Percentiles rank a stretch among this genome's conserved stretches.
Evolutionary conservation across 2,888 invertebrate genomes (phyloP).

Genomic region (Agrotis puta): DNA sequence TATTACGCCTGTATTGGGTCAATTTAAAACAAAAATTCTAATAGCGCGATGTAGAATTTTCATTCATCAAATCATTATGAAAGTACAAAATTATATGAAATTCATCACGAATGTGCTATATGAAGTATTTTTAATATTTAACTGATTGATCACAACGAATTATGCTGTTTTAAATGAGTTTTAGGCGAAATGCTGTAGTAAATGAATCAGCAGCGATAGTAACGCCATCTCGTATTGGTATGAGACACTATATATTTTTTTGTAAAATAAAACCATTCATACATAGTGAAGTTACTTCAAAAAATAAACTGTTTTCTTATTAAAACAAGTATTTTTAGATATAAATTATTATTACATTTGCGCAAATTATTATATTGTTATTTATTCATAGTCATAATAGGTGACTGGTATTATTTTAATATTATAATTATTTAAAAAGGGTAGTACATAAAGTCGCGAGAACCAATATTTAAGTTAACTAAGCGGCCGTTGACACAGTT

Average conservation of each 20-base stretch:
- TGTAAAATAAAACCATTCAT: neutral
- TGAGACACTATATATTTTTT: conserved; percentile 37
- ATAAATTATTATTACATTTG: too few species aligned
- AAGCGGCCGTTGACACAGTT: too few species aligned
- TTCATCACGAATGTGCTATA: neutral
- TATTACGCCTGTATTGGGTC: conserved; percentile 33
- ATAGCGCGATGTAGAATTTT: conserved; percentile 69
- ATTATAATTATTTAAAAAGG: too few species aligned
- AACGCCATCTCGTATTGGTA: conserved; percentile 66
- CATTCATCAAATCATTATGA: neutral
- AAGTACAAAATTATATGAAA: neutral
- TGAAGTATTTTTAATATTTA: neutral
- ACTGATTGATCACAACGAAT: neutral
- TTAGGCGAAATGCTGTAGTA: conserved; percentile 15
- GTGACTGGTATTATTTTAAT: too few species aligned
- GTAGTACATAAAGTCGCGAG: too few species aligned
- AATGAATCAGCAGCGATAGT: conserved; percentile 34
- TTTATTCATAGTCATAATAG: too few species aligned
- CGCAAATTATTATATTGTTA: too few species aligned
- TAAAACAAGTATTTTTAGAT: too few species aligned
- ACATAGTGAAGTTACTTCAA: too few species aligned
- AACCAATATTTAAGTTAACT: too few species aligned
- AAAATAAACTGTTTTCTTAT: neutral
- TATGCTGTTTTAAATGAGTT: neutral
- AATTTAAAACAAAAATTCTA: conserved; percentile 53